These are phyloP conservation scores for Tragelaphus imberbis DNA, from an alignment of 2,113 vertebrate species.

Conservation along the genomic window DNA sequence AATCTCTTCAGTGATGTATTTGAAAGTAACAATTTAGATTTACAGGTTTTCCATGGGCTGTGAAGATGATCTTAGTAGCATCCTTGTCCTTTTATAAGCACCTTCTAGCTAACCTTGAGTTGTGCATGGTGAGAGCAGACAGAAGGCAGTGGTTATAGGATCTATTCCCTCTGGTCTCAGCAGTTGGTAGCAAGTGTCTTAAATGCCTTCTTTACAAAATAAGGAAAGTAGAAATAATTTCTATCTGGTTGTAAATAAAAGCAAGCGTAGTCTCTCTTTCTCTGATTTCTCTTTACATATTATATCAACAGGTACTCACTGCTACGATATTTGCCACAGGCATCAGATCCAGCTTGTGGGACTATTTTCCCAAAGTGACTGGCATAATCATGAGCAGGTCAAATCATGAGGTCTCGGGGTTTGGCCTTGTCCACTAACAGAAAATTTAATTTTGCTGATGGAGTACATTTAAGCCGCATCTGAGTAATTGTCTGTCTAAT, in stretches of 20 bases:
- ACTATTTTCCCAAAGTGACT: not conserved
- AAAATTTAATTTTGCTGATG: not conserved
- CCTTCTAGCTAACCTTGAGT: not conserved
- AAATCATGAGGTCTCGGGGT: not conserved
- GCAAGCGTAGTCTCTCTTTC: not conserved
- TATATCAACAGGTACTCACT: too few species aligned
- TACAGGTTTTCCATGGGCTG: not conserved
- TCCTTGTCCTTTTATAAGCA: not conserved
- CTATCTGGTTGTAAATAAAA: not conserved
- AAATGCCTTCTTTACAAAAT: not conserved
- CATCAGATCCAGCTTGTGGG: not conserved
- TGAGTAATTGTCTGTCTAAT: not conserved
- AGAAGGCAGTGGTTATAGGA: not conserved
- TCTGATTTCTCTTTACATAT: not conserved
- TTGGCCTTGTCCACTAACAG: not conserved
- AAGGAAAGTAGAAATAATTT: not conserved
- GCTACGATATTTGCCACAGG: not conserved
- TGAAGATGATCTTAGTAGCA: not conserved
- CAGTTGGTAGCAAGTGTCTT: not conserved
- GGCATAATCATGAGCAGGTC: not conserved
- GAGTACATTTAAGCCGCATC: not conserved
- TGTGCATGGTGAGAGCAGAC: not conserved
- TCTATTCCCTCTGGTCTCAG: not conserved
- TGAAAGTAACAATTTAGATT: conserved; percentile 15
- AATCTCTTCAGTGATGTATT: not conserved